Conservation (phyloP, 2,113 vertebrate genomes). For the Gadus chalcogrammus region DNA sequence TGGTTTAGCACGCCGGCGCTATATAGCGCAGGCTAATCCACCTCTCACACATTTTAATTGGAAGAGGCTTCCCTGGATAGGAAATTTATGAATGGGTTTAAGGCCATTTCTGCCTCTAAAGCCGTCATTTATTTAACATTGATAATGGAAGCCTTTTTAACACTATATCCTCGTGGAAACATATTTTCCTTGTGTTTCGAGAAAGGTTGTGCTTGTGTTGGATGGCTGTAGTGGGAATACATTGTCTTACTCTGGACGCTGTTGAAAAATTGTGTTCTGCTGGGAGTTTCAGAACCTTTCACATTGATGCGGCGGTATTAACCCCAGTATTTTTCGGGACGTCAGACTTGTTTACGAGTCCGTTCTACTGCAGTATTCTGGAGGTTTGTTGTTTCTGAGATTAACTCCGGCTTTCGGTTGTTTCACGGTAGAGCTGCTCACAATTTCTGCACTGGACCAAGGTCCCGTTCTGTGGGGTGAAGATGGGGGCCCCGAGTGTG, state of each 20-base stretch:
- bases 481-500: slow-evolving; percentile 61
- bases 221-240: no score
- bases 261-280: no score
- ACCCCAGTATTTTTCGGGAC: slow-evolving; percentile 18
- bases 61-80: slow-evolving; percentile 72
- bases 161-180: slow-evolving; percentile 65
- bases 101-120: slow-evolving; percentile 69
- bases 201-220: no score
- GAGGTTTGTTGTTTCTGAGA: slow-evolving; percentile 25
- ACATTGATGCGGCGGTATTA: slow-evolving; percentile 16
- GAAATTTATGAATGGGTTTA: slow-evolving; percentile 75
- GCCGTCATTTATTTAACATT: slow-evolving; percentile 70
- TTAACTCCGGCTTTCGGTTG: slow-evolving; percentile 8
- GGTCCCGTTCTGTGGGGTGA: slow-evolving; percentile 43
- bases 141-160: slow-evolving; percentile 65
- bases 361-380: slow-evolving; percentile 25
- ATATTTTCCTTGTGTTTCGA: slow-evolving; percentile 43
- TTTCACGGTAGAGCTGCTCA: slow-evolving; percentile 18
- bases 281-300: not conserved
- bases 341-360: no score
- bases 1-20: slow-evolving; percentile 73
- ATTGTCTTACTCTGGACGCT: no score
- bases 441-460: slow-evolving; percentile 12
- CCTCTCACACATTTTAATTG: slow-evolving; percentile 78
- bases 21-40: slow-evolving; percentile 75